These are phyloP conservation scores for Myotis brandtii DNA, from an alignment of 2,113 vertebrate genomes.

Conservation along the genomic window DNA sequence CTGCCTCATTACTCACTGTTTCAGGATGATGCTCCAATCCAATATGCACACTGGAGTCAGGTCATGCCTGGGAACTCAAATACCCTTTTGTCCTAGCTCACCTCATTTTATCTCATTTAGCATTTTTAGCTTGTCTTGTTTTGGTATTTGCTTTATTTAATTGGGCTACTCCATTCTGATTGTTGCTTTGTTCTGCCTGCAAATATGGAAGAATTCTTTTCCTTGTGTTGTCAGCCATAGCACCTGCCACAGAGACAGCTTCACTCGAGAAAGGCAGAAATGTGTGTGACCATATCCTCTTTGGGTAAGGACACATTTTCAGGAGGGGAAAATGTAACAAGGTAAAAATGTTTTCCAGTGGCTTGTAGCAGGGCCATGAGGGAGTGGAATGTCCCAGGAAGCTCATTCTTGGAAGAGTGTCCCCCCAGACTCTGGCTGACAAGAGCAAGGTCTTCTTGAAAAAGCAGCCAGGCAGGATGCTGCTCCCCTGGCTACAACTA, in stretches of 20 bases:
- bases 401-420: not conserved
- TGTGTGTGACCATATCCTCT: not conserved
- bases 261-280: not conserved
- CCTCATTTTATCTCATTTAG: not conserved
- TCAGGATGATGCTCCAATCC: not conserved
- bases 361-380: not conserved
- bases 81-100: not conserved
- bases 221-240: not conserved
- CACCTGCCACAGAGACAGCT: not conserved
- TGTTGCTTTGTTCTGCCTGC: not conserved
- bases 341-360: not conserved
- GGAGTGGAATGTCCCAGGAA: not conserved
- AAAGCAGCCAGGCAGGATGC: not conserved
- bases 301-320: not conserved
- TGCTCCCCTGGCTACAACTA: not conserved
- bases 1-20: slow-evolving; percentile 61
- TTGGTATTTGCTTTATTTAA: slow-evolving; percentile 32
- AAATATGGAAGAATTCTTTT: slow-evolving; percentile 1
- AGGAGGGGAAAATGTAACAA: not conserved
- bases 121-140: not conserved
- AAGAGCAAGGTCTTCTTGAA: not conserved
- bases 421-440: not conserved
- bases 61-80: not conserved
- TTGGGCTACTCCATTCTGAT: not conserved
- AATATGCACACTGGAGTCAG: slow-evolving; percentile 13